These are phyloP conservation scores for Sylvietta virens DNA, from an alignment of 2,113 vertebrate genomes.

Conservation along the genomic window DNA sequence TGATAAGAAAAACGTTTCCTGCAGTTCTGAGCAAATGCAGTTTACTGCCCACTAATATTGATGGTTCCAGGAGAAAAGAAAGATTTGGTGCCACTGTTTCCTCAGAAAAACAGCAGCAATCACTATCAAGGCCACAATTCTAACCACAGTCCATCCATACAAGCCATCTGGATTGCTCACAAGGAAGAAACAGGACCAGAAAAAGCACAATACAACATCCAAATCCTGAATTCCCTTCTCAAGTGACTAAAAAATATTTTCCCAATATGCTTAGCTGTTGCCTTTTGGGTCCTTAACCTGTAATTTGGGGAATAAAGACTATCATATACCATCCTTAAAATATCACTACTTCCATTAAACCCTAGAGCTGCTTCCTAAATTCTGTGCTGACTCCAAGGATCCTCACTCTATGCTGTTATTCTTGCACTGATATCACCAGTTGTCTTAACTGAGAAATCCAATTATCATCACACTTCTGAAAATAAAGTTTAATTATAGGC, in stretches of 20 bases:
- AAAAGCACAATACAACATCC: neutral
- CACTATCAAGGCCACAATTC: neutral
- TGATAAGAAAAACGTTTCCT: neutral
- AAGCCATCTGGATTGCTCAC: neutral
- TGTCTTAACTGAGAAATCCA: slow-evolving; percentile 31
- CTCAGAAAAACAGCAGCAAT: neutral
- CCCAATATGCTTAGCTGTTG: neutral
- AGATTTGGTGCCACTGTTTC: neutral
- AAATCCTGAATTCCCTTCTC: neutral
- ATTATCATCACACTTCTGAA: slow-evolving; percentile 48
- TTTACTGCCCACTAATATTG: neutral
- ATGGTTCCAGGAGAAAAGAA: neutral
- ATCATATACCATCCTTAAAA: neutral
- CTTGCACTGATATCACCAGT: neutral
- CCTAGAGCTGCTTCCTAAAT: neutral
- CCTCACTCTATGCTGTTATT: neutral
- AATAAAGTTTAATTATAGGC: slow-evolving; percentile 49
- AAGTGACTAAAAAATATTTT: neutral
- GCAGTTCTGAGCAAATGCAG: neutral
- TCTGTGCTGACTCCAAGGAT: neutral
- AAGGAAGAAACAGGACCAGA: neutral
- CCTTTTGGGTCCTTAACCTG: neutral
- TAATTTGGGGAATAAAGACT: neutral
- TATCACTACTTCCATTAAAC: neutral
- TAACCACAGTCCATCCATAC: neutral